phyloP scores from a whole-genome alignment of 1,140 invertebrate species.

The Apis mellifera region Amel_HAv3.1 CM009938.2:2133501-2134000 shows the following conservation, averaged over 20 bases:
- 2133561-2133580: conserved; percentile 24
- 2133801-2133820: neutral
- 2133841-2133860: neutral
- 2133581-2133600: conserved; percentile 41
- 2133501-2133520: too few species aligned
- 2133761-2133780: neutral
- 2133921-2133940: neutral
- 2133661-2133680: conserved; percentile 44
- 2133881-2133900: neutral
- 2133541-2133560: conserved; percentile 34
- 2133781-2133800: neutral
- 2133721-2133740: neutral
- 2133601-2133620: conserved; percentile 39
- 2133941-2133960: neutral
- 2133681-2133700: neutral
- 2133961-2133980: neutral
- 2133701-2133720: conserved; percentile 8
- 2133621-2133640: conserved; percentile 20
- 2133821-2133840: neutral
- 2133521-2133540: neutral
- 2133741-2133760: neutral
- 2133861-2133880: too few species aligned
- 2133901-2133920: neutral
- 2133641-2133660: conserved; percentile 35
- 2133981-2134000: too few species aligned